Conservation (phyloP, 1,140 invertebrate species). For the Diorhabda carinulata region DNA sequence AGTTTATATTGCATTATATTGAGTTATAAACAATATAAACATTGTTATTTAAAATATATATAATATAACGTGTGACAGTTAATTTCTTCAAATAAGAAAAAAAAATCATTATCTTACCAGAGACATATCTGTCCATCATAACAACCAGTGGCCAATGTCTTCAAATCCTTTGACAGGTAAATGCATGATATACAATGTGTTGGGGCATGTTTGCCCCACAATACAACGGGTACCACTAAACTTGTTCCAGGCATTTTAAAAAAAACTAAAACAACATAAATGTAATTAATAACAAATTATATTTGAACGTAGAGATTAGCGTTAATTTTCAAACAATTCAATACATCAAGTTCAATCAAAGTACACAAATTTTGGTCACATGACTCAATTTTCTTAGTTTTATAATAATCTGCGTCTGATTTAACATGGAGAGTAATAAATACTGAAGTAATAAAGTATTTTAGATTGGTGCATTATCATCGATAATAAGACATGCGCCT, state of each 20-base stretch:
- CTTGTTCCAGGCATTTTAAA: slow-evolving; percentile 76
- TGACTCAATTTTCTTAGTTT: slow-evolving; percentile 14
- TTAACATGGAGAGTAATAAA: slow-evolving; percentile 19
- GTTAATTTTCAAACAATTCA: slow-evolving; percentile 26
- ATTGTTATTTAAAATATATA: background rate
- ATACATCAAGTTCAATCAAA: slow-evolving; percentile 37
- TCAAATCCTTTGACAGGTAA: slow-evolving; percentile 86
- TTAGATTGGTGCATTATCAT: slow-evolving; percentile 23
- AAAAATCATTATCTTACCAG: slow-evolving; percentile 59
- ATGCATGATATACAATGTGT: slow-evolving; percentile 96
- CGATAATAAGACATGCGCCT: background rate
- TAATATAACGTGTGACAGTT: background rate
- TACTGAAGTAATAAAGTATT: slow-evolving; percentile 13
- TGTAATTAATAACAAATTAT: slow-evolving; percentile 8
- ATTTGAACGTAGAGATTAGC: background rate
- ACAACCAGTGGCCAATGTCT: slow-evolving; percentile 91
- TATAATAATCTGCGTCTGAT: slow-evolving; percentile 22
- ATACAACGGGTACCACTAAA: slow-evolving; percentile 91
- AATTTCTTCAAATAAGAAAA: background rate
- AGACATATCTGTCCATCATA: slow-evolving; percentile 97
- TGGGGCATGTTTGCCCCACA: slow-evolving; percentile 94
- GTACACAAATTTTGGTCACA: slow-evolving; percentile 11
- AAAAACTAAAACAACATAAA: slow-evolving; percentile 3
- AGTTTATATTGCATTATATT: background rate
- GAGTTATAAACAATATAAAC: too few species aligned